Base-by-base conservation (phyloP, 2,888 invertebrate species). In the Odontocerum albicorne region DNA sequence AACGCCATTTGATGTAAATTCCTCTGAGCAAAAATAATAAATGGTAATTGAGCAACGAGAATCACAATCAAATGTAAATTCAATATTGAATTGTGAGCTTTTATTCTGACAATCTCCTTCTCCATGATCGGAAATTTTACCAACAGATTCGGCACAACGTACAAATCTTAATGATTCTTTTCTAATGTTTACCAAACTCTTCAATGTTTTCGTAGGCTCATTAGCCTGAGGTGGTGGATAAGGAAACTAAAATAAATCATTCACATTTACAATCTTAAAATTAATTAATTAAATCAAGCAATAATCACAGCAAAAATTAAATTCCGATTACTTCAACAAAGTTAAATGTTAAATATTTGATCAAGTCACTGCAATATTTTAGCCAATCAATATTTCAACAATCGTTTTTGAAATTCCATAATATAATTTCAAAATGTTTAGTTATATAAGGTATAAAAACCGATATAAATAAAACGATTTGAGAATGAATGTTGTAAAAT, bases 1-100 rank as follows among this genome's bases (percentile, higher is more conserved):
- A 49, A 94, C 86, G 21, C 93, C 93, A 67, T 86, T 88, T 15
- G 90, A 84, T 40, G 88, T 88, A 7, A 94, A 85, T 69, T 96
- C 96, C 72, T 99, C 98, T 1, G 89, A 87, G 67, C 96, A 96
- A 72, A 97, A 95, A 71, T 96, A 97, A 72, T 93, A 92, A 62
- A 99, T 84, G 22, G 94, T 96, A 59, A 99, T 94, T 16, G 92
- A 89, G 77, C 96, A 96, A 65, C 89, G 83, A 3, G 92, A 92
- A 71, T 99, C 99, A 67, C 92, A 90, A 72, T 99, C 99, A 76
- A 99, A 97, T 1, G 89, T 91, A 69, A 99, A 99, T 75, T 98
- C 97, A 66, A 99, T 89, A 68, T 96, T 96, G 69, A 96, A 97
- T 42, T 84, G 82, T 42, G 82, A 82, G 22, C 81, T 78, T 64